Evolutionary conservation across 1,140 invertebrate species (phyloP), one percentile per base, ranked within the genome.

Genomic region (Diorhabda elongata): DNA sequence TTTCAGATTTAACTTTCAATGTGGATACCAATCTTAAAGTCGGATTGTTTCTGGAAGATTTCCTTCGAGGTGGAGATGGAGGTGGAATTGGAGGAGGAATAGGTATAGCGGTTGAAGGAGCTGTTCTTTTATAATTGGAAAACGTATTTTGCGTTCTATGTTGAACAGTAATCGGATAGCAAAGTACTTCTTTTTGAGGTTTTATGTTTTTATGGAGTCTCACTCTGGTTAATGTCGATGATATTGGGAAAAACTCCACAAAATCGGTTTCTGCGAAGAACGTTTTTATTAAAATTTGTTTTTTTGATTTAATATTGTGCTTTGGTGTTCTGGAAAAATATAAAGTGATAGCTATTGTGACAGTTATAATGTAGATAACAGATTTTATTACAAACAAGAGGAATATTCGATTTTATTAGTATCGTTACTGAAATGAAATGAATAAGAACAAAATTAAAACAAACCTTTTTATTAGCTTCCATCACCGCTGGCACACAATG

Each of bases 241-340:
- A 90, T 73, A 93, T 90, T 73, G 91, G 91, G 81, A 92, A 91
- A 82, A 92, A 92, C 83, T 93, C 90, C 74, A 92, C 87, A 62
- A 87, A 81, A 56, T 74, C 73, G n/a, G 70, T 71, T 74, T 75
- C 72, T 75, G 74, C 59, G 69, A 61, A 71, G 66, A 66, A 47
- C 11, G 42, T 68, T 64, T 64, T 44, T 42, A 67, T 62, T 69
- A 61, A 44, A 52, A 5, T 67, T 66, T 57, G 56, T n/a, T 43
- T 58, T 44, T 41, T 61, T 7, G 26, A 57, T n/a, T 61, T 61
- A 8, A 42, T 9, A 67, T 43, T 8, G 67, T 68, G 61, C 61
- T 63, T 43, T 41, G 44, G 60, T 68, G 67, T 26, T 52, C 61
- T 68, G 59, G 42, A 63, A 62, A 57, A 26, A 26, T 26, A 42